Conservation (phyloP, 2,888 invertebrate species). For the Spialia ferax region DNA sequence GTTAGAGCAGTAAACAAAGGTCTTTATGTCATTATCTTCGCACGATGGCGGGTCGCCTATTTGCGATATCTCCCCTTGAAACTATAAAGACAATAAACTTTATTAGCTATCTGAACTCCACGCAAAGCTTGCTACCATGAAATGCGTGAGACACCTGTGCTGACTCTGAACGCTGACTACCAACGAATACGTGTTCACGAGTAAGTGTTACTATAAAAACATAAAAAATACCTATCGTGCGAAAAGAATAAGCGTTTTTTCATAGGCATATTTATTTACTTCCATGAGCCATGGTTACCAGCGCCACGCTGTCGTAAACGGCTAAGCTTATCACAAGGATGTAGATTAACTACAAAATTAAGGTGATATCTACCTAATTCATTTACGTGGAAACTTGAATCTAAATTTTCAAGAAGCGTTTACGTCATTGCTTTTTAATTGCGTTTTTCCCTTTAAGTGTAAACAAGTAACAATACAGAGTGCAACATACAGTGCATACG, state of each 20-base stretch:
- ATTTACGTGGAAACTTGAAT: neutral
- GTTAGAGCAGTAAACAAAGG: constrained; percentile 60
- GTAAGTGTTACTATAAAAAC: constrained; percentile 24
- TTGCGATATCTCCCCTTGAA: constrained; percentile 77
- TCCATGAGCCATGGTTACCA: neutral
- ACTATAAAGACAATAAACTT: constrained; percentile 79
- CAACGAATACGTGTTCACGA: constrained; percentile 31
- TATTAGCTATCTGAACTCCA: constrained; percentile 63
- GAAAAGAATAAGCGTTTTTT: neutral
- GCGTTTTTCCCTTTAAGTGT: neutral
- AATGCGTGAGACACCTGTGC: constrained; percentile 58
- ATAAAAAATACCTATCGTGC: constrained; percentile 5
- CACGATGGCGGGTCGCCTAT: constrained; percentile 68
- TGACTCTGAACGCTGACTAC: constrained; percentile 55
- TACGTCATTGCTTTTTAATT: neutral
- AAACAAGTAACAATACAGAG: neutral
- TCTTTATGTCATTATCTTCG: constrained; percentile 76
- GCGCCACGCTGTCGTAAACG: neutral
- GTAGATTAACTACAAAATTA: neutral
- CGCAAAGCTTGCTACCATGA: constrained; percentile 58
- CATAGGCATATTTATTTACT: neutral
- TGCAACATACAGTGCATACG: neutral
- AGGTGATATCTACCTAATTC: neutral
- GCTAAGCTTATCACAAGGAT: constrained; percentile 4
- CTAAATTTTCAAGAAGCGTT: neutral